Base-by-base conservation (phyloP, 2,888 invertebrate species). In the Leistus spinibarbis region DNA sequence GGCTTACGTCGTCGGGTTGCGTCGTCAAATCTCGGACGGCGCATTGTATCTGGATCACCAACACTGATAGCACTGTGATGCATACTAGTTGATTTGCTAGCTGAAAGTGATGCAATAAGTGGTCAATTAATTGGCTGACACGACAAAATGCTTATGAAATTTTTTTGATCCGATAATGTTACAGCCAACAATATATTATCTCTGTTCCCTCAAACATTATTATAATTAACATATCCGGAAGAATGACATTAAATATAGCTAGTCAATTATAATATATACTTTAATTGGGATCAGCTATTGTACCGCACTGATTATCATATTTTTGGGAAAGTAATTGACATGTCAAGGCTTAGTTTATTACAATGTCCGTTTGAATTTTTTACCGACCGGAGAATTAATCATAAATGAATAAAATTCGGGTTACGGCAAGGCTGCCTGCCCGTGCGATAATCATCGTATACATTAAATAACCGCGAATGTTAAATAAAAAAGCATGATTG, bases 11-110 rank as follows among this genome's bases (percentile, higher is more conserved):
- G 3, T 57, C 66, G 17, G 20, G 10, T 13, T 27, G 16, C 20
- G 56, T 56, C 1, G 54, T 62, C 5, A 73, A 23, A 1, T 68
- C 68, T 7, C 64, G 53, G n/a, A 75, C 75, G 24, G 75, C 75
- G 19, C 64, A 54, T 53, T 75, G 75, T 23, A 27, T 27, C 16
- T 67, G 60, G 13, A 53, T 17, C 4, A 67, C 4, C 17, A 16
- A 3, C 3, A 60, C 19, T 9, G 60, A 40, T 40, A 40, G 13
- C 13, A 40, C 7, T 40, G 40, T 40, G 40, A 40, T 10, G 40
- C 7, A 13, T 40, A 40, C 40, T 40, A 40, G 40, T 40, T 40
- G 40, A 40, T 40, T 40, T 40, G 13, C 10, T 10, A 40, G 40
- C 40, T 40, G 40, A 7, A 40, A 40, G 27, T 40, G 13, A 40